These are phyloP conservation scores for Calcarius ornatus DNA, from an alignment of 2,113 vertebrate genomes.

Conservation along the genomic window DNA sequence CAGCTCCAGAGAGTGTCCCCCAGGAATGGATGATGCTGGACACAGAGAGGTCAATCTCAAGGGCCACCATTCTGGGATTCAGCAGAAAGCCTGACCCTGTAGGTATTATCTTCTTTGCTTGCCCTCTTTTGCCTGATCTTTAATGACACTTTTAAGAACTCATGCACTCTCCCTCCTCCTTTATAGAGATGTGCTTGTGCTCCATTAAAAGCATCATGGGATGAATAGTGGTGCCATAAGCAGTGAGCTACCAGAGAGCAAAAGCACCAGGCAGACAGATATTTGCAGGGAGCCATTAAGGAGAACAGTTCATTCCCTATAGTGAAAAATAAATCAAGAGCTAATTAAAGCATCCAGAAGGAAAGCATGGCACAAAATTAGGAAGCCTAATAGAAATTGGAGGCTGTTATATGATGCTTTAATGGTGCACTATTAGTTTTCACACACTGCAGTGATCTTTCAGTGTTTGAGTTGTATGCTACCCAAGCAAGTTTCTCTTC, in stretches of 20 bases:
- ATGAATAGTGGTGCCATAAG: constrained; percentile 36
- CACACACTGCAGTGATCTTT: constrained; percentile 18
- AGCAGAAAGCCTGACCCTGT: constrained; percentile 4
- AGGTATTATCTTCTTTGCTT: background rate
- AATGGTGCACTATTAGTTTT: constrained; percentile 48
- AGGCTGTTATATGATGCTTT: constrained; percentile 28
- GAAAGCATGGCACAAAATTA: constrained; percentile 58
- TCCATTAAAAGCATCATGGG: background rate
- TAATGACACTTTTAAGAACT: background rate
- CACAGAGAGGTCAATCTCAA: background rate
- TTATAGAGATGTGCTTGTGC: background rate
- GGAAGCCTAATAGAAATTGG: constrained; percentile 40
- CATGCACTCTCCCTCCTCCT: background rate
- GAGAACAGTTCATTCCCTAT: constrained; percentile 36
- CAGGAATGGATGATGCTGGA: constrained; percentile 20
- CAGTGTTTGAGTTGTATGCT: background rate
- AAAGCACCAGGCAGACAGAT: constrained; percentile 50
- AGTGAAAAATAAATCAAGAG: constrained; percentile 65
- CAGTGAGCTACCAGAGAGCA: constrained; percentile 13
- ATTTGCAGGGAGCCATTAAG: constrained; percentile 55
- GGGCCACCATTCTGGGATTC: constrained; percentile 45
- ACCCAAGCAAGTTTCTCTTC: constrained; percentile 9
- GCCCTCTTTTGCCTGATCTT: background rate
- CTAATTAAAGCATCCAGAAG: constrained; percentile 67
- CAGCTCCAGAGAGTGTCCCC: background rate